A percentile compares a stretch with the other conserved stretches of the same genome.
Evolutionary conservation across 2,888 invertebrate species (phyloP).

Genomic region (Phyllotreta striolata): DNA sequence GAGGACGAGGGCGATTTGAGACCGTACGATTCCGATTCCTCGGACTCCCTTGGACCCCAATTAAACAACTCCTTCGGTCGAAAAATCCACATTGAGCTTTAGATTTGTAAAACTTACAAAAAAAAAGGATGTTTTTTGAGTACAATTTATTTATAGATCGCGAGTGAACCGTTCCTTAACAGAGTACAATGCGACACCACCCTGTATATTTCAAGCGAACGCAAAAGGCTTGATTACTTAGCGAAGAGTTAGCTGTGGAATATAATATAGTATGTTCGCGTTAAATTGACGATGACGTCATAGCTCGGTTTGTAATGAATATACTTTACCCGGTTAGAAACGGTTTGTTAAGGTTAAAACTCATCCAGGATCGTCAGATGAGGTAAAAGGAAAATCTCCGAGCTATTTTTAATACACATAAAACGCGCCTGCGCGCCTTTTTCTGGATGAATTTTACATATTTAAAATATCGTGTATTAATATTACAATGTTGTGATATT

Average conservation of each 20-base stretch:
- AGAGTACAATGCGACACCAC: constrained; percentile 23
- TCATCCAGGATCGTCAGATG: too few species aligned
- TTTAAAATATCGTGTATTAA: constrained; percentile 22
- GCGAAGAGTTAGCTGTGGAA: too few species aligned
- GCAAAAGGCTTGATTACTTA: not conserved
- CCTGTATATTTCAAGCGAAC: not conserved
- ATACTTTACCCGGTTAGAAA: not conserved
- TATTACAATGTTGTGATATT: constrained; percentile 33
- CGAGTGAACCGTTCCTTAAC: constrained; percentile 23
- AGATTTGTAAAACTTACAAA: constrained; percentile 20
- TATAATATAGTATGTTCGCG: too few species aligned
- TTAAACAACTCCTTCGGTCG: constrained; percentile 51
- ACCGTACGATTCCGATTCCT: constrained; percentile 55
- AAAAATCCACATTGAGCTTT: constrained; percentile 57
- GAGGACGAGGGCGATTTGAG: constrained; percentile 51
- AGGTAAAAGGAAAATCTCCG: not conserved
- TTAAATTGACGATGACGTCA: not conserved
- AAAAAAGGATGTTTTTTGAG: constrained; percentile 9
- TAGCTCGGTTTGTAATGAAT: not conserved
- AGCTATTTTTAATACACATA: not conserved
- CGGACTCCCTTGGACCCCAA: constrained; percentile 53
- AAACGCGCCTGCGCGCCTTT: not conserved
- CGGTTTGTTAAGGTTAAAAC: too few species aligned
- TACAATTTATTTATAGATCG: constrained; percentile 26
- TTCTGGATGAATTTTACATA: constrained; percentile 27